Conservation (phyloP, 1,140 invertebrate genomes). For the Saccostrea glomerata region DNA sequence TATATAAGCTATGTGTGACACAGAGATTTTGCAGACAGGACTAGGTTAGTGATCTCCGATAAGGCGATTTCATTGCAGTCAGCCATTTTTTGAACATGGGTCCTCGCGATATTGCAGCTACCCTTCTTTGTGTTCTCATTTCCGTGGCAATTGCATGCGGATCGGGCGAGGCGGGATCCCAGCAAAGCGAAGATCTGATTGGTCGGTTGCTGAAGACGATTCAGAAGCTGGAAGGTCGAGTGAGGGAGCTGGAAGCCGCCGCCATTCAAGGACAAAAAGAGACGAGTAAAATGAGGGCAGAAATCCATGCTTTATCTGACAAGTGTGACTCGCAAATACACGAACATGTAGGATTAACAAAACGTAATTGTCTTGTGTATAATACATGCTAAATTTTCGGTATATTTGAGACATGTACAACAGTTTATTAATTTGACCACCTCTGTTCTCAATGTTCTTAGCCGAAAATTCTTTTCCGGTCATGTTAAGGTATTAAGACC, state of each 20-base stretch:
- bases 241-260: neutral
- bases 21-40: neutral
- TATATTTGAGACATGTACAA: no score
- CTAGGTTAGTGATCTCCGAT: neutral
- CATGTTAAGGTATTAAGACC: no score
- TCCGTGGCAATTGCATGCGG: no score
- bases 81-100: neutral
- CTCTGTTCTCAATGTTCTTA: no score
- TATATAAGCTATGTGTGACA: neutral
- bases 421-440: no score
- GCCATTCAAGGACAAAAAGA: neutral
- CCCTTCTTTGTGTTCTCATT: neutral
- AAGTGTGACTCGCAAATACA: neutral
- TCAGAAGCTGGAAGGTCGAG: slow-evolving; percentile 5
- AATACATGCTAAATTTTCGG: neutral
- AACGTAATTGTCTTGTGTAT: neutral
- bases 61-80: neutral
- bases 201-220: slow-evolving; percentile 10
- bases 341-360: neutral
- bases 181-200: neutral
- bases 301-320: neutral
- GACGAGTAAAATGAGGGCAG: neutral
- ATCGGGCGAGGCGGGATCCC: neutral
- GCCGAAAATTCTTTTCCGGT: no score
- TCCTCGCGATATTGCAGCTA: neutral